Percentiles rank a stretch among this genome's conserved stretches.
phyloP scores from a whole-genome alignment of 2,797 vertebrate species.

The Lutjanus argentimaculatus region DNA sequence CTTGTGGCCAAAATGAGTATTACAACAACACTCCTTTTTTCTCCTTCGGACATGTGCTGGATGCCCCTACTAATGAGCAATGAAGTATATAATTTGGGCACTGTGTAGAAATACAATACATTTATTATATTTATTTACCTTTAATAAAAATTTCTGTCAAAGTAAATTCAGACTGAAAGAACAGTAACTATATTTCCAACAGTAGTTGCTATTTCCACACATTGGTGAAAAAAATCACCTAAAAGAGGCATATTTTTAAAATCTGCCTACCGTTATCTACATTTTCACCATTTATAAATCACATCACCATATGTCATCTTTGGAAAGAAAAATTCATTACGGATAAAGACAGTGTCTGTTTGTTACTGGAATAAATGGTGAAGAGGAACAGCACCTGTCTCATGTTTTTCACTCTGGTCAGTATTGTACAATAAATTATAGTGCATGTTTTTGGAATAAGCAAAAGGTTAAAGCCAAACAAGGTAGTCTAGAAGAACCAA shows the following conservation, averaged over 20 bases:
- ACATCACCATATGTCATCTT: background rate
- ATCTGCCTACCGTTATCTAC: background rate
- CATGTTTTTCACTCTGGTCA: background rate
- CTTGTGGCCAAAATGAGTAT: no score
- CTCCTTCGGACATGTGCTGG: no score
- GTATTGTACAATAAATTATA: background rate
- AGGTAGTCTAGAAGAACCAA: background rate
- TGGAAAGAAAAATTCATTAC: background rate
- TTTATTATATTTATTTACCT: slow-evolving; percentile 42
- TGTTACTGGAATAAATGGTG: background rate
- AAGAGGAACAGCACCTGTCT: no score
- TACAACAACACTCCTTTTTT: no score
- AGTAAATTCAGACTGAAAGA: background rate
- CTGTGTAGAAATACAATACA: slow-evolving; percentile 14
- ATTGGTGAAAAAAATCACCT: background rate
- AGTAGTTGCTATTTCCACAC: background rate
- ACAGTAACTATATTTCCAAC: background rate
- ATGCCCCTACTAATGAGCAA: no score
- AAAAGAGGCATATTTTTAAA: background rate
- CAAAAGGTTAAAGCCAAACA: background rate
- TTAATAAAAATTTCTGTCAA: background rate
- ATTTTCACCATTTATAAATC: slow-evolving; percentile 6
- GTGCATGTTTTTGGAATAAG: background rate
- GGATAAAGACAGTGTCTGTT: background rate
- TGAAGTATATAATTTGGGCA: background rate